Conservation (phyloP, 2,113 vertebrate genomes). For the Mystacornis crossleyi region DNA sequence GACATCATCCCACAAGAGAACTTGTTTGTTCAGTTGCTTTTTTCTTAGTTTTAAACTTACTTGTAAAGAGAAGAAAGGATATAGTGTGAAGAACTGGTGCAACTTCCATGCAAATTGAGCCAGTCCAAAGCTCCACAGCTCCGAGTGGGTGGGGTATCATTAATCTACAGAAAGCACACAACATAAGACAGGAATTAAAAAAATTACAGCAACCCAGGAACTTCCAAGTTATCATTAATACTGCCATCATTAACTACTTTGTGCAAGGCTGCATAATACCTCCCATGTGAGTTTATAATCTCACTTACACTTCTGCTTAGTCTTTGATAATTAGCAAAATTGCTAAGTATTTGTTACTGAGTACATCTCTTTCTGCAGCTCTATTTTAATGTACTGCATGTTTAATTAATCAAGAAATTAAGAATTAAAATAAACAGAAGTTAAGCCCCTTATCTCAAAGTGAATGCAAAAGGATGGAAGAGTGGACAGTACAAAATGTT, state of each 20-base stretch:
- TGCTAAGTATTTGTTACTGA: background rate
- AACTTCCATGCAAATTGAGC: constrained; percentile 74
- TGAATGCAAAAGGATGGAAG: background rate
- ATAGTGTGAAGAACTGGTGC: background rate
- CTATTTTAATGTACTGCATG: background rate
- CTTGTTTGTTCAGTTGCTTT: background rate
- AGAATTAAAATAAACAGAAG: background rate
- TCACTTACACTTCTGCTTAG: background rate
- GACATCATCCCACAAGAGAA: background rate
- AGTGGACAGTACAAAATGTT: background rate
- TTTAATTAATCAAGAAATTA: background rate
- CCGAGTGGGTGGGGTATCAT: constrained; percentile 57
- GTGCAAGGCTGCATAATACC: background rate
- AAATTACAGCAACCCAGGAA: background rate
- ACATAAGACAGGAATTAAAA: background rate
- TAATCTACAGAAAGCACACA: constrained; percentile 71
- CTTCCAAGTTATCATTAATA: background rate
- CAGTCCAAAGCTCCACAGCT: constrained; percentile 76
- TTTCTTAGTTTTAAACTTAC: constrained; percentile 37
- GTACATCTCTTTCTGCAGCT: background rate
- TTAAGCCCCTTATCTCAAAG: background rate
- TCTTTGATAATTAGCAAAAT: background rate
- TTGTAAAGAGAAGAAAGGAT: constrained; percentile 57
- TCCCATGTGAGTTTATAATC: background rate
- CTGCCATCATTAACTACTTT: accelerated